Conservation (phyloP, 2,113 vertebrate species). For the Neopipo cinnamomea region DNA sequence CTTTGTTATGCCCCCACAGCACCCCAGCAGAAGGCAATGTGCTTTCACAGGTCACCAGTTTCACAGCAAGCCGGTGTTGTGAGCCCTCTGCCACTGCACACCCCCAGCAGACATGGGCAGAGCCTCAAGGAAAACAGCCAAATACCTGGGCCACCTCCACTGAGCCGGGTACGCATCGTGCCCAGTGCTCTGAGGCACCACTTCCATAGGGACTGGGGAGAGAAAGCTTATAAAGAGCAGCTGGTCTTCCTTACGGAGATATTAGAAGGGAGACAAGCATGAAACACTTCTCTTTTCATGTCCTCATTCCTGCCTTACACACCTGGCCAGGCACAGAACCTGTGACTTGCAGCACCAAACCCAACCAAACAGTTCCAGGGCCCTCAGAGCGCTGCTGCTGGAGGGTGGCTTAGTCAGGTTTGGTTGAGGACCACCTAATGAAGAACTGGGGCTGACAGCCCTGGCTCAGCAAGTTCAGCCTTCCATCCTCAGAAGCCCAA, state of each 20-base stretch:
- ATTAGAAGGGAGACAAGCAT: not conserved
- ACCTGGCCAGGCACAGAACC: not conserved
- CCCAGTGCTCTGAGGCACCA: accelerated
- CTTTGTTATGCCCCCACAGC: not conserved
- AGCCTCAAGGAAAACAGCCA: not conserved
- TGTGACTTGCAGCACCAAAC: not conserved
- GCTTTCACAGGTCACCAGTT: not conserved
- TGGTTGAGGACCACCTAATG: not conserved
- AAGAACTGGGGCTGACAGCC: not conserved
- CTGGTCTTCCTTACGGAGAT: not conserved
- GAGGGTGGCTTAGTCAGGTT: not conserved
- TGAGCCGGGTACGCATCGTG: not conserved
- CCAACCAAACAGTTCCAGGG: not conserved
- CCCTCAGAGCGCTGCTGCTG: not conserved
- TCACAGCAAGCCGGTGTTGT: not conserved
- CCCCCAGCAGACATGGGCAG: no score
- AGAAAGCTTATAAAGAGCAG: not conserved
- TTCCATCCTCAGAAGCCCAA: not conserved
- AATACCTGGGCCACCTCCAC: not conserved
- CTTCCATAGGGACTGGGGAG: not conserved
- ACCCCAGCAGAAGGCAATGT: not conserved
- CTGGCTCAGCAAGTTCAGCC: not conserved
- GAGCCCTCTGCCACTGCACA: not conserved
- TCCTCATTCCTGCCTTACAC: not conserved
- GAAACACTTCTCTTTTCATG: not conserved